These are phyloP conservation scores for Gymnoscelis rufifasciata DNA, from an alignment of 2,888 invertebrate genomes.

Conservation along the genomic window DNA sequence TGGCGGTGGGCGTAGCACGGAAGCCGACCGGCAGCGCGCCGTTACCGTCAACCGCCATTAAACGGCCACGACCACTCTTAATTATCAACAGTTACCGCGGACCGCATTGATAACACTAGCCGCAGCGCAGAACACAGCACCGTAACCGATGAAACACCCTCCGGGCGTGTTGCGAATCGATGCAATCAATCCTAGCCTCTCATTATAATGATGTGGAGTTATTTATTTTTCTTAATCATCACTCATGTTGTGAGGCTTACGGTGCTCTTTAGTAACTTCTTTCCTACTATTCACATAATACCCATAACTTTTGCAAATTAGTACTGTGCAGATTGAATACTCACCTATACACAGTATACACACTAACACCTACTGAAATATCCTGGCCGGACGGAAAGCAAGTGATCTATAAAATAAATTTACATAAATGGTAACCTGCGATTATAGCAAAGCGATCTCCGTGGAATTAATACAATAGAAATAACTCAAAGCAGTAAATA, in stretches of 20 bases:
- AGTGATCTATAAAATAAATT: too few relatives aligned
- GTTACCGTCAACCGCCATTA: slow-evolving; percentile 65
- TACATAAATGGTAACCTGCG: too few relatives aligned
- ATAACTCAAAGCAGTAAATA: too few relatives aligned
- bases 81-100: slow-evolving; percentile 73
- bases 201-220: slow-evolving; percentile 21
- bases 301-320: too few relatives aligned
- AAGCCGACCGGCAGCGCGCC: slow-evolving; percentile 59
- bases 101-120: slow-evolving; percentile 47
- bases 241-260: slow-evolving; percentile 6
- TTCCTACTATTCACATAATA: too few relatives aligned
- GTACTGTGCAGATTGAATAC: too few relatives aligned
- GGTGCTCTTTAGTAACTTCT: slow-evolving; percentile 2
- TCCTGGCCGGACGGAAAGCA: too few relatives aligned
- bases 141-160: slow-evolving; percentile 41
- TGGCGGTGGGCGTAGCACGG: slow-evolving; percentile 55
- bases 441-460: too few relatives aligned
- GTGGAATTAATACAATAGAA: too few relatives aligned
- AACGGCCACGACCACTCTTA: slow-evolving; percentile 67
- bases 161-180: slow-evolving; percentile 22
- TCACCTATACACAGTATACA: too few relatives aligned
- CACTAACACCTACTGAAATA: too few relatives aligned
- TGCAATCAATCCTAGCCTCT: slow-evolving; percentile 20
- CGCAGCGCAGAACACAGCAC: slow-evolving; percentile 40
- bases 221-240: slow-evolving; percentile 18